Conservation (phyloP, 1,140 invertebrate species). For the Brachionus sp. region DNA sequence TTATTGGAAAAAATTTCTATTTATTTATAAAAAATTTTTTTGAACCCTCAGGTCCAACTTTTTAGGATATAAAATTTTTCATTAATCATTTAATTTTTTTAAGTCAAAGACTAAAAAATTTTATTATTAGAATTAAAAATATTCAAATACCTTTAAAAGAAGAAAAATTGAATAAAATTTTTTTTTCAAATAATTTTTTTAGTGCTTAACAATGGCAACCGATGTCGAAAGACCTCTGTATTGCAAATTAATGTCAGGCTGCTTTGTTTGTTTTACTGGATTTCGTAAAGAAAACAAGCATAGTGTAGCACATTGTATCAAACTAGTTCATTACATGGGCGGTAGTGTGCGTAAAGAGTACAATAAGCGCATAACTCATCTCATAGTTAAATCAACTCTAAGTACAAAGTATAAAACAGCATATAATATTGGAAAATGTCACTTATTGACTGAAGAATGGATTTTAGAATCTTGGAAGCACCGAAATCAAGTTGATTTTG, state of each 20-base stretch:
- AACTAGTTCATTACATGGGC: conserved; percentile 83
- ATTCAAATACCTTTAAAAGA: no score
- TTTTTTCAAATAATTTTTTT: background rate
- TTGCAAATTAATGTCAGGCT: conserved; percentile 27
- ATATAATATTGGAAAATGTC: conserved; percentile 73
- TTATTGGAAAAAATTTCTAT: background rate
- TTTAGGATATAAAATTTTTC: no score
- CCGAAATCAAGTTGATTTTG: conserved; percentile 67
- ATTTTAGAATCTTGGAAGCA: conserved; percentile 75
- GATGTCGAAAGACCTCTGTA: conserved; percentile 40
- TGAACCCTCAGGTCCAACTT: no score
- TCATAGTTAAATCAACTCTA: conserved; percentile 78
- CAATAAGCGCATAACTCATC: conserved; percentile 79
- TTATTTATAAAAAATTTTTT: background rate
- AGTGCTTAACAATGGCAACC: conserved; percentile 29
- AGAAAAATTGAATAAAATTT: background rate
- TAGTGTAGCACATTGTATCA: conserved; percentile 20
- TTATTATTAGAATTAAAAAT: no score
- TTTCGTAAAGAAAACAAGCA: conserved; percentile 40
- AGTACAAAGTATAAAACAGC: conserved; percentile 80
- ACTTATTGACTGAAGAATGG: conserved; percentile 82
- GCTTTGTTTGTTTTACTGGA: conserved; percentile 40
- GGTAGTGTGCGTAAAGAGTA: conserved; percentile 85
- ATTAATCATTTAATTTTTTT: no score
- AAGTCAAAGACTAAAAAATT: no score